Percentiles rank a stretch among this genome's conserved stretches.
Conservation (phyloP, 2,888 invertebrate species). For the Sesia bembeciformis region DNA sequence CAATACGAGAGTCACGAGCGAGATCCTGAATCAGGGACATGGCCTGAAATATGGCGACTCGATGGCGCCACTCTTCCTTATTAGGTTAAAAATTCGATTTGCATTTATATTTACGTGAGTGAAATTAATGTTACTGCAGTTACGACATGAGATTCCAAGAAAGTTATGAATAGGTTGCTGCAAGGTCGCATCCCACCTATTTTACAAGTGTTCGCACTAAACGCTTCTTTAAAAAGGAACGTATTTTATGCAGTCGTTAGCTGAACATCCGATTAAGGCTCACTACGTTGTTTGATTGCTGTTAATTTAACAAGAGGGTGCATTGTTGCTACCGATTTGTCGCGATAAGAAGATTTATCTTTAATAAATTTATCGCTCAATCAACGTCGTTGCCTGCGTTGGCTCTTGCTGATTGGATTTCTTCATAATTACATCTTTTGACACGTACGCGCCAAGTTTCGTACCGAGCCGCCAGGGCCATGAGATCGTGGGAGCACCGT, state of each 20-base stretch:
- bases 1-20: constrained; percentile 25
- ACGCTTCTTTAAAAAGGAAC: too few species aligned
- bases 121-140: too few species aligned
- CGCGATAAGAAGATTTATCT: constrained; percentile 64
- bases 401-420: constrained; percentile 68
- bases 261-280: too few species aligned
- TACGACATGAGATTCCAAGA: too few species aligned
- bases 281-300: too few species aligned
- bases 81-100: constrained; percentile 3
- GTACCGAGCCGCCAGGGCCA: constrained; percentile 59
- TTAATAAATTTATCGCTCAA: constrained; percentile 67
- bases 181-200: too few species aligned
- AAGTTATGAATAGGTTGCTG: too few species aligned
- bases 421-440: constrained; percentile 74
- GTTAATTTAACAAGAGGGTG: too few species aligned
- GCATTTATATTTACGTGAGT: neutral
- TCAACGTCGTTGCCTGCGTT: constrained; percentile 53
- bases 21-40: constrained; percentile 54
- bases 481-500: constrained; percentile 71
- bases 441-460: constrained; percentile 71
- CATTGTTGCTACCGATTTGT: constrained; percentile 60
- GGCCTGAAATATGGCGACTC: constrained; percentile 46
- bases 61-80: constrained; percentile 33
- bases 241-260: too few species aligned
- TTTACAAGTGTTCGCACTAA: too few species aligned